Evolutionary conservation across 2,113 vertebrate genomes (phyloP).

Genomic region (Ceyx cyanopectus): DNA sequence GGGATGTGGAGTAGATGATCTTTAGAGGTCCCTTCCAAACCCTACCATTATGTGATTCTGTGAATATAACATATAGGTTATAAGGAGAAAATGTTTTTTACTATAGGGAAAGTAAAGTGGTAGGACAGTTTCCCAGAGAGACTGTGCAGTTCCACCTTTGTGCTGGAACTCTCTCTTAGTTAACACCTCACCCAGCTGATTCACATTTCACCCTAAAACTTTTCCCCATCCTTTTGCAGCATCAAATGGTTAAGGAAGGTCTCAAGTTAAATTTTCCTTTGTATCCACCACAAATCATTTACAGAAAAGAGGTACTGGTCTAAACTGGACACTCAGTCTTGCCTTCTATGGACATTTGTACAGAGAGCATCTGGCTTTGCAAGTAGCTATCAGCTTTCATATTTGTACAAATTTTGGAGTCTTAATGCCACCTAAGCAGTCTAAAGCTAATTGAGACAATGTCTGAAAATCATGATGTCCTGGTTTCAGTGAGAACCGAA

Average conservation of each 20-base stretch:
- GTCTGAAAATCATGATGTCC: background rate
- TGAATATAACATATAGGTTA: background rate
- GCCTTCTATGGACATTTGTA: background rate
- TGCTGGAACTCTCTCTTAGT: background rate
- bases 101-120: rapidly evolving
- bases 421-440: background rate
- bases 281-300: background rate
- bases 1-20: no score
- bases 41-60: no score
- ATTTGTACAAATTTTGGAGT: background rate
- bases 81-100: background rate
- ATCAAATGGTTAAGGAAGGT: background rate
- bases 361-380: background rate
- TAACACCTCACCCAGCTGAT: background rate
- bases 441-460: background rate
- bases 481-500: no score
- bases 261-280: background rate
- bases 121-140: background rate
- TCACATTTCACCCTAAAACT: background rate
- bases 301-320: background rate
- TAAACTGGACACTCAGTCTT: background rate
- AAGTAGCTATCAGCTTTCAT: background rate
- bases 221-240: background rate
- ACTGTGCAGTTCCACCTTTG: background rate
- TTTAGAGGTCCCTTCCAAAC: no score